Percentiles rank a stretch among this genome's conserved stretches.
Conservation (phyloP, 1,140 invertebrate genomes). For the Tetragonula clypearis region DNA sequence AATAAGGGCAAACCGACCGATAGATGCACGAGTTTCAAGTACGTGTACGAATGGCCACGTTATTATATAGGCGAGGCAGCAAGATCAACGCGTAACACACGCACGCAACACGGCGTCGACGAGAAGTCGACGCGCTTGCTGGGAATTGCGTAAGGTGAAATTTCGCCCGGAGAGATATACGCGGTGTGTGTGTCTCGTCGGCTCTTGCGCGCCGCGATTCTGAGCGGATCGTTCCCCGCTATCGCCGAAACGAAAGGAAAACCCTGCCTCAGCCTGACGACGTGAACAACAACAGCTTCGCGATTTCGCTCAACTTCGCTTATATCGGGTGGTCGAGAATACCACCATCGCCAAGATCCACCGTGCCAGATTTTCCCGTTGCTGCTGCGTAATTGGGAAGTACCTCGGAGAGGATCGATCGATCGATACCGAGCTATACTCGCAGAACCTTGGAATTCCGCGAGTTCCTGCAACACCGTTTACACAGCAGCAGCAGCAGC, state of each 20-base stretch:
- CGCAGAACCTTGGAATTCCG: constrained; percentile 59
- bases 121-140: background rate
- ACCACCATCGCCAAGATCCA: background rate
- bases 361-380: constrained; percentile 16
- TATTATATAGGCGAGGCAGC: background rate
- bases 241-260: background rate
- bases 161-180: constrained; percentile 43
- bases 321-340: no score
- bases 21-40: background rate
- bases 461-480: constrained; percentile 59
- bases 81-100: constrained; percentile 32
- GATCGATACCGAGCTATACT: constrained; percentile 49
- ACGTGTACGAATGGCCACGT: background rate
- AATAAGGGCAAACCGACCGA: background rate
- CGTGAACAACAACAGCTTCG: no score
- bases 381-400: constrained; percentile 58
- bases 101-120: background rate
- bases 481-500: constrained; percentile 36
- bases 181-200: background rate
- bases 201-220: background rate
- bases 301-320: no score
- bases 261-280: no score
- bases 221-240: background rate
- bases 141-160: constrained; percentile 60
- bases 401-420: constrained; percentile 36